Base-by-base conservation (phyloP, 2,113 vertebrate species). In the Poeciliopsis prolifica region DNA sequence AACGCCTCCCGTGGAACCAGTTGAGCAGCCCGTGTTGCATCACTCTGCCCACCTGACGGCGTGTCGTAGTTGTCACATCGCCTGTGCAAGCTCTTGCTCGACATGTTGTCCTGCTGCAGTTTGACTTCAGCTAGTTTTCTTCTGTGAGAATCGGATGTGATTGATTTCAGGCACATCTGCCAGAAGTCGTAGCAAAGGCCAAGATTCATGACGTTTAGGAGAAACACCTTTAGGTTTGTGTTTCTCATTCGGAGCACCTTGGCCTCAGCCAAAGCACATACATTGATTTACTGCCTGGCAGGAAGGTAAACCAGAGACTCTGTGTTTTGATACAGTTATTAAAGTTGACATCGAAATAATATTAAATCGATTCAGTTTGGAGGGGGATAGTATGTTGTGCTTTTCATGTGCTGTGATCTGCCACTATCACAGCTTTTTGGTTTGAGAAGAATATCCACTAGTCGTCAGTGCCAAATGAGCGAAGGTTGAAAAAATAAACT, bases 1-100 rank as follows among this genome's bases (percentile, higher is more conserved):
- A 90, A 86, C 70, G 76, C 83, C 80, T 85, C 83, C 77, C 12
- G 87, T 75, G 75, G 89, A 92, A 91, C 92, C 90, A 91, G 92
- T 88, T 82, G 84, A 91, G 85, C 90, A 79, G 83, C 85, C 75
- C 88, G 75, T 84, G 68, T 92, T 91, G 70, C 86, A 82, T 87
- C 83, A 84, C 83, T 54, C 58, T 84, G 77, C 83, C 86, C 89
- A 90, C 89, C 90, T 92, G 83, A 88, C 78, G 79, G 84, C 82
- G 85, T 77, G 68, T 65, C 17, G 76, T 30, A 5, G 78, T 63
- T 79, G 86, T 81, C 88, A 77, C 82, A 65, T 85, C 80, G 63
- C 73, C 3, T 68, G 40, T 42, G n/a, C 19, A 10, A 33, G 70
- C 48, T 81, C 31, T 68, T 78, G 74, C 69, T 13, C 74, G 86